Evolutionary conservation across 1,140 invertebrate genomes (phyloP).

Genomic region (Cotesia chilonis): DNA sequence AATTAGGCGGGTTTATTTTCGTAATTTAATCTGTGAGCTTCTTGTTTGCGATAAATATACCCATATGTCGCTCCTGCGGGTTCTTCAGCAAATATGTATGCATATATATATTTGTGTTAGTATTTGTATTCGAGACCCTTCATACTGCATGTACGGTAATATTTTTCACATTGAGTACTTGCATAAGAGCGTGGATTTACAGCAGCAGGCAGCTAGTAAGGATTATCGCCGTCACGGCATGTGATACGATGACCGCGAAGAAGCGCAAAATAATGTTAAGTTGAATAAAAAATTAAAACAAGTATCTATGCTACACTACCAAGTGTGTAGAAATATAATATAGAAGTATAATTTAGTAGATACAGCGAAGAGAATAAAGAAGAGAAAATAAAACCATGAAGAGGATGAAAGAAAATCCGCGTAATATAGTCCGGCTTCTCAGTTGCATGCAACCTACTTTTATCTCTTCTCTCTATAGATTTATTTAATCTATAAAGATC

Average conservation of each 20-base stretch:
- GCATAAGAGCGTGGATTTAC: constrained; percentile 32
- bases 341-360: too few relatives aligned
- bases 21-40: neutral
- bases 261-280: constrained; percentile 12
- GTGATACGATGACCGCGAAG: constrained; percentile 11
- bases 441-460: neutral
- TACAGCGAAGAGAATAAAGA: neutral
- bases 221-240: constrained; percentile 27
- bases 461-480: neutral
- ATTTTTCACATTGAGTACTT: constrained; percentile 8
- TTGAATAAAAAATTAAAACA: too few relatives aligned
- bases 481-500: neutral
- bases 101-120: too few relatives aligned
- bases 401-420: constrained; percentile 9
- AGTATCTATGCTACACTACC: too few relatives aligned
- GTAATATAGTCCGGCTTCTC: neutral
- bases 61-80: constrained; percentile 12
- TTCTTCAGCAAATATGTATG: neutral
- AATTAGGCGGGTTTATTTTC: neutral
- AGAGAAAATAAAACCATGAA: neutral
- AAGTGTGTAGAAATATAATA: too few relatives aligned
- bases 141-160: neutral
- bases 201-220: constrained; percentile 8
- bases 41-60: constrained; percentile 12
- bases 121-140: constrained; percentile 32